Percentiles rank a stretch among this genome's conserved stretches.
Evolutionary conservation across 2,797 vertebrate species (phyloP).

Genomic region (Rhinoraja longicauda): DNA sequence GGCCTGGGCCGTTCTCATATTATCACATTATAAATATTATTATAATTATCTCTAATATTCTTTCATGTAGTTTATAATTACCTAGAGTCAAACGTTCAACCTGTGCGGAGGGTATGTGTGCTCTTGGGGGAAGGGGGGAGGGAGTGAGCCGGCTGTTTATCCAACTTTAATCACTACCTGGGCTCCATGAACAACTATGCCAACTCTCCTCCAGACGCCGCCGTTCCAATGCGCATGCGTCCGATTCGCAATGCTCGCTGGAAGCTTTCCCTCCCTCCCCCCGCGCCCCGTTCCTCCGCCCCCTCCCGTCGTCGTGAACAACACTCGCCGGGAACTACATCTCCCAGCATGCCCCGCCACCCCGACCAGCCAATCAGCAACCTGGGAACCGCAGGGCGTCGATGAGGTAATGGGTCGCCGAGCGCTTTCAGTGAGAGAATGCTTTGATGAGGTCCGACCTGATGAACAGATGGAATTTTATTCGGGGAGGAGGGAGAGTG

Average conservation of each 20-base stretch:
- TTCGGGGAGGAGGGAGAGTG: neutral
- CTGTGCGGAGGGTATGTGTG: too few species aligned
- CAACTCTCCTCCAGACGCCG: neutral
- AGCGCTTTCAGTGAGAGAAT: neutral
- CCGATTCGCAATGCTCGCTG: neutral
- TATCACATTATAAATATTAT: too few species aligned
- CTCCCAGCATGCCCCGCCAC: neutral
- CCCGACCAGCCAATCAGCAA: neutral
- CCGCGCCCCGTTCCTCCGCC: neutral
- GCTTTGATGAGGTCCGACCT: constrained; percentile 35
- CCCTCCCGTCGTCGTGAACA: neutral
- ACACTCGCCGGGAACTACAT: neutral
- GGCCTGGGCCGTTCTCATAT: too few species aligned
- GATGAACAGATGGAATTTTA: neutral
- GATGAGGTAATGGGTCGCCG: constrained; percentile 38
- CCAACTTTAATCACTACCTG: neutral
- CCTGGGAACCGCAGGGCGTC: constrained; percentile 25
- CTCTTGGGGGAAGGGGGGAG: neutral
- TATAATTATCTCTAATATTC: too few species aligned
- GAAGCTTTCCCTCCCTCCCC: neutral
- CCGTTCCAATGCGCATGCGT: neutral
- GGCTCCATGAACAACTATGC: neutral
- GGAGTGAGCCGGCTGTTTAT: neutral
- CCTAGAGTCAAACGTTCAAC: too few species aligned
- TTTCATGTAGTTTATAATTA: too few species aligned